Evolutionary conservation across 2,888 invertebrate species (phyloP).

Genomic region (Epistrophe grossulariae): DNA sequence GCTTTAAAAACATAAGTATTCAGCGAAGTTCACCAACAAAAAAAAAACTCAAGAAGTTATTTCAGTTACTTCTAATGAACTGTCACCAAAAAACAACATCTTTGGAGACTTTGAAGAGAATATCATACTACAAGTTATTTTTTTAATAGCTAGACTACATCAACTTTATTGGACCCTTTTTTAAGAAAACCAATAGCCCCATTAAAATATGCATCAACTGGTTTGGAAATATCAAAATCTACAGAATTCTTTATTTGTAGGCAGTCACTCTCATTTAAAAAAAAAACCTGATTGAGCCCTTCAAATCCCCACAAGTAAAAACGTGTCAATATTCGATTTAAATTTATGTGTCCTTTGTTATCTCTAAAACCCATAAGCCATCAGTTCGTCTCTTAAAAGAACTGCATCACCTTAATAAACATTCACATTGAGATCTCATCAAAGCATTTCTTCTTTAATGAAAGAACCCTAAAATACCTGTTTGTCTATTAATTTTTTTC

Average conservation of each 20-base stretch:
- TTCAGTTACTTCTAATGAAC: too few species aligned
- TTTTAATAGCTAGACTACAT: neutral
- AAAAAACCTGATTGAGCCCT: neutral
- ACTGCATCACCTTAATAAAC: neutral
- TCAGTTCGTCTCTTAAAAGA: neutral
- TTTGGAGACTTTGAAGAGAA: too few species aligned
- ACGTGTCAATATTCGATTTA: neutral
- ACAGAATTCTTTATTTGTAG: neutral
- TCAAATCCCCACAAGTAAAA: neutral
- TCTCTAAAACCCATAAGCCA: neutral
- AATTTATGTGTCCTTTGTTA: neutral
- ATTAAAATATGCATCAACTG: neutral
- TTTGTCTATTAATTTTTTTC: conserved; percentile 5
- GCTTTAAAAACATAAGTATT: too few species aligned
- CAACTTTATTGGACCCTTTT: neutral
- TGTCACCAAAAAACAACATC: too few species aligned
- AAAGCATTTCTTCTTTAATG: neutral
- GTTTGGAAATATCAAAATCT: neutral
- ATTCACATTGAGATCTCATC: neutral
- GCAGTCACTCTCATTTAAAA: neutral
- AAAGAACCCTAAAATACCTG: conserved; percentile 14
- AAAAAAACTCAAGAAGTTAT: too few species aligned
- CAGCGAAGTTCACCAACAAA: too few species aligned
- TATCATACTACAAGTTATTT: too few species aligned
- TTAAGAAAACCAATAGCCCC: neutral